phyloP scores from a whole-genome alignment of 2,797 vertebrate genomes.

The Typhlichthys subterraneus region DNA sequence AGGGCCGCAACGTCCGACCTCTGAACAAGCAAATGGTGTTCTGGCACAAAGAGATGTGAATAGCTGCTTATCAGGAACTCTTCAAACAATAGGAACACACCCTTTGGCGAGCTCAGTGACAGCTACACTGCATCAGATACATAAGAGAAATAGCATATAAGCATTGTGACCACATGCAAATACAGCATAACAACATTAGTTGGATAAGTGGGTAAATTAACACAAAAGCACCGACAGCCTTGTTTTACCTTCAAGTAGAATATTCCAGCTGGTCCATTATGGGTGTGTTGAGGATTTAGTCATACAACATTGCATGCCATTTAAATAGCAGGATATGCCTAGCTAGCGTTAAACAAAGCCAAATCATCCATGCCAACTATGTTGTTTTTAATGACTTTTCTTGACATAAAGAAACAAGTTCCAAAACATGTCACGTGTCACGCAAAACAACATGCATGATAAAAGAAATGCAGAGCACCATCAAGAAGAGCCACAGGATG shows the following conservation, averaged over 20 bases:
- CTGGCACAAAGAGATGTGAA: slow-evolving; percentile 35
- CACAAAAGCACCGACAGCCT: not conserved
- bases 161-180: not conserved
- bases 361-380: too few relatives aligned
- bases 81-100: slow-evolving; percentile 4
- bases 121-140: slow-evolving; percentile 12
- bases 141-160: slow-evolving; percentile 6
- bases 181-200: not conserved
- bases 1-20: slow-evolving; percentile 28
- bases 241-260: slow-evolving; percentile 9
- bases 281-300: slow-evolving; percentile 19
- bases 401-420: slow-evolving; percentile 10
- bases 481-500: slow-evolving; percentile 18
- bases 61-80: slow-evolving; percentile 29
- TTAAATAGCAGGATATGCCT: slow-evolving; percentile 7
- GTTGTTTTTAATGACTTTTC: slow-evolving; percentile 1
- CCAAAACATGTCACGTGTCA: not conserved
- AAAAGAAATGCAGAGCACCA: slow-evolving; percentile 19
- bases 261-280: slow-evolving; percentile 14
- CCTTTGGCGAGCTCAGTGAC: not conserved
- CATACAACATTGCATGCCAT: slow-evolving; percentile 3
- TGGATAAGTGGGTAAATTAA: not conserved
- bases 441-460: slow-evolving; percentile 19
- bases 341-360: not conserved
- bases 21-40: slow-evolving; percentile 50